Base-by-base conservation (phyloP, 1,140 invertebrate genomes). In the Pomacea maculata region DNA sequence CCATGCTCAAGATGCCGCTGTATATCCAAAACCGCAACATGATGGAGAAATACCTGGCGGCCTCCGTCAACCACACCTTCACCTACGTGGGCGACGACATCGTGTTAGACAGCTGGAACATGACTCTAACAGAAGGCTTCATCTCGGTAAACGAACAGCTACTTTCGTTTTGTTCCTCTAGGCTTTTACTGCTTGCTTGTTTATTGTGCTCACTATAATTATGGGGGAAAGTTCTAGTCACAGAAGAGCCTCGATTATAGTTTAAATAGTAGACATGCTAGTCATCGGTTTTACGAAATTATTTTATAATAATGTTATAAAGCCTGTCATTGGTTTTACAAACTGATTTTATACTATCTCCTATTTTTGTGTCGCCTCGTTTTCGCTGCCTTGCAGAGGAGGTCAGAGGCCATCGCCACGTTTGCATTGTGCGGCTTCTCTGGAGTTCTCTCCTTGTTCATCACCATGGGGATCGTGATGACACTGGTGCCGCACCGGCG, bases 341-440 rank as follows among this genome's bases (percentile, higher is more conserved):
- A 45, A 4, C 34, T 2, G 2, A 45, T 45, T 45, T 45, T 45
- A 45, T 45, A 45, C 2, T 45, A 45, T 45, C 34, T 45, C 34
- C 34, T 65, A 1, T 14, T 65, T 25, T 11, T 61, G 19, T 25
- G 25, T 67, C 34, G 11, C 63, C 15, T 79, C 21, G 64, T 77
- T 90, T 57, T 79, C 57, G 45, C 25, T 25, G 25, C 70, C 52
- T 79, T 75, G 29, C 83, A 96, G 95, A 89, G 91, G 9, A 92
- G 96, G 88, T 94, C 95, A 70, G 93, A 95, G 85, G 94, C 95
- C 1, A 97, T 99, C 65, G 95, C 97, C 0, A 99, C 98, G 0
- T 99, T 95, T 88, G 96, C 97, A 0, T 93, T 99, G n/a, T 99
- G 97, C 89, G 97, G 98, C 0, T 99, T 99, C 92, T 95, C 97